Evolutionary conservation across 2,888 invertebrate genomes (phyloP).

Genomic region (Apamea monoglypha): DNA sequence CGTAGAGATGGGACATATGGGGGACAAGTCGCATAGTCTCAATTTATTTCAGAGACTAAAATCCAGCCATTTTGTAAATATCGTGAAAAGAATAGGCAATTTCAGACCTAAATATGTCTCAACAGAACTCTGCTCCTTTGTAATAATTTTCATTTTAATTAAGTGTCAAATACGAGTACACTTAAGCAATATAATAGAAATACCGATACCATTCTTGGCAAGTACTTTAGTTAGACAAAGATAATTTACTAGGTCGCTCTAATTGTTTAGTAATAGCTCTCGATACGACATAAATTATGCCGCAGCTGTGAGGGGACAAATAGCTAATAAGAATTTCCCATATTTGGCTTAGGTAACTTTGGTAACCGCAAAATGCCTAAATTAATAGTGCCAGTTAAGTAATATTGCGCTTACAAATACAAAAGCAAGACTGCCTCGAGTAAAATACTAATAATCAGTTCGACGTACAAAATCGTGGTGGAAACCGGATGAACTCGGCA

Average conservation of each 20-base stretch:
- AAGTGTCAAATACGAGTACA: constrained; percentile 15
- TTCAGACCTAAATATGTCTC: neutral
- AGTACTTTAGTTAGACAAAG: constrained; percentile 40
- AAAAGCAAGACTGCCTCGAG: neutral
- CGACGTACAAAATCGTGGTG: neutral
- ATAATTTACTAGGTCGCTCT: constrained; percentile 52
- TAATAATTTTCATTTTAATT: constrained; percentile 1
- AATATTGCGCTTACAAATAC: neutral
- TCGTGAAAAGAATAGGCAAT: neutral
- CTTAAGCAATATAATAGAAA: constrained; percentile 17
- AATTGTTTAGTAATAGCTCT: constrained; percentile 60
- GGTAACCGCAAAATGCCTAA: neutral
- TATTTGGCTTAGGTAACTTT: constrained; percentile 26
- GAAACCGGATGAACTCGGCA: neutral
- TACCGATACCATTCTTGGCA: constrained; percentile 15
- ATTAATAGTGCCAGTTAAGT: neutral
- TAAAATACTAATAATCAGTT: constrained; percentile 11
- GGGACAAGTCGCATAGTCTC: neutral
- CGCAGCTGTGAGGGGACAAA: constrained; percentile 50
- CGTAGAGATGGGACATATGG: constrained; percentile 49
- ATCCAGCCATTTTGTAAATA: neutral
- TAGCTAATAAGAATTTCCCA: constrained; percentile 24
- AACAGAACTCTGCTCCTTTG: neutral
- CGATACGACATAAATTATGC: constrained; percentile 43
- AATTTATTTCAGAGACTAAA: neutral